Evolutionary conservation across 2,113 vertebrate genomes (phyloP).

Genomic region (Clarias magur): DNA sequence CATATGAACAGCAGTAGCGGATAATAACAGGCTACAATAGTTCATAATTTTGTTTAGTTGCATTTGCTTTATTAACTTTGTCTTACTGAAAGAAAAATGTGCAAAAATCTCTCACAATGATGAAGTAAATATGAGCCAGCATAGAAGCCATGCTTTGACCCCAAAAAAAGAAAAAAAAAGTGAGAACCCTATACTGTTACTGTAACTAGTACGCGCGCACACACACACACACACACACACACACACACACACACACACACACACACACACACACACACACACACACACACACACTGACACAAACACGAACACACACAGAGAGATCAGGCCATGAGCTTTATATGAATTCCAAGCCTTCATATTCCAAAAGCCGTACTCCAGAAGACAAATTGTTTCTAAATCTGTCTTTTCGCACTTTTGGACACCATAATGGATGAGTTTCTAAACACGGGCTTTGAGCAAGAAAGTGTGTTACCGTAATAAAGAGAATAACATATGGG

Average conservation of each 20-base stretch:
- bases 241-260: no score
- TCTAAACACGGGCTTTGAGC: conserved; percentile 21
- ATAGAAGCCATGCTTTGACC: background rate
- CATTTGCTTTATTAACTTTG: background rate
- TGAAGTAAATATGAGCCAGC: background rate
- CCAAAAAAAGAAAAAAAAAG: background rate
- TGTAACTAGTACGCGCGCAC: background rate
- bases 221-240: background rate
- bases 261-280: no score
- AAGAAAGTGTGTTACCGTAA: conserved; percentile 6
- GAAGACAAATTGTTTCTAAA: conserved; percentile 30
- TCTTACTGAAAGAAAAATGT: background rate
- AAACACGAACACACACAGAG: no score
- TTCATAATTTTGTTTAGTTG: background rate
- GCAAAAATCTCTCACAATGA: background rate
- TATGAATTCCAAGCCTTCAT: background rate
- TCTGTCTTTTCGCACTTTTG: conserved; percentile 6
- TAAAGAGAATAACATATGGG: conserved; percentile 38
- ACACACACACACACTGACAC: background rate
- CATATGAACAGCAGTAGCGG: background rate
- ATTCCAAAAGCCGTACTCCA: background rate
- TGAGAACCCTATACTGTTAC: background rate
- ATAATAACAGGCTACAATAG: background rate
- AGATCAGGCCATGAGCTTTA: no score
- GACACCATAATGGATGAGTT: conserved; percentile 25